Conservation (phyloP, 2,797 vertebrate genomes). For the Emydoidea blandingii region DNA sequence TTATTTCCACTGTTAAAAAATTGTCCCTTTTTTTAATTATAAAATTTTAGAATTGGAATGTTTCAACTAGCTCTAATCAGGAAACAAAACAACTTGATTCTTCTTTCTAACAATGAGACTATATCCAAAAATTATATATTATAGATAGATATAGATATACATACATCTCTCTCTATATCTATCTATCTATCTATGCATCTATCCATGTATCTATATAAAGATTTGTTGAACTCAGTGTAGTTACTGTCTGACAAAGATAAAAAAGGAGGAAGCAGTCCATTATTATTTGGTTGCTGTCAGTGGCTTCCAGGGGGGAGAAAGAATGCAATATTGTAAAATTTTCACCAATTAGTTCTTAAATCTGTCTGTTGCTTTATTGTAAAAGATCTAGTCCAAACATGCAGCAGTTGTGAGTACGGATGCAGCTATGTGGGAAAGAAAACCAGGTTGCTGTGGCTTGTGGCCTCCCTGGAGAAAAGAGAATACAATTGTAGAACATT, state of each 20-base stretch:
- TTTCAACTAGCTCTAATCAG: background rate
- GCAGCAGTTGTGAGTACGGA: background rate
- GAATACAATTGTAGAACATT: constrained; percentile 15
- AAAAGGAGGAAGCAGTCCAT: background rate
- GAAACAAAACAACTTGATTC: background rate
- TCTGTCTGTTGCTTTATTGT: constrained; percentile 1
- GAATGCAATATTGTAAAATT: constrained; percentile 11
- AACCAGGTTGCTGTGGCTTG: background rate
- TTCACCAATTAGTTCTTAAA: background rate
- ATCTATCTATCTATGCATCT: background rate
- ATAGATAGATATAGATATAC: background rate
- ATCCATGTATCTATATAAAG: rapidly evolving
- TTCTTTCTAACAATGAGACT: background rate
- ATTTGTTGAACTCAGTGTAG: background rate
- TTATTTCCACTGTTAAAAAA: background rate
- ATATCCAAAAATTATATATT: background rate
- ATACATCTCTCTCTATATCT: background rate
- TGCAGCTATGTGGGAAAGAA: background rate
- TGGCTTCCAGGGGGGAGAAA: background rate
- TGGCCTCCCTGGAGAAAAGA: background rate
- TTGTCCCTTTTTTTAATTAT: background rate
- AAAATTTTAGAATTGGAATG: background rate
- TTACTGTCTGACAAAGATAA: background rate
- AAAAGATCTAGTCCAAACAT: background rate
- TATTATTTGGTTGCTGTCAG: background rate